phyloP scores from a whole-genome alignment of 2,113 vertebrate genomes.

The Elachura formosa region DNA sequence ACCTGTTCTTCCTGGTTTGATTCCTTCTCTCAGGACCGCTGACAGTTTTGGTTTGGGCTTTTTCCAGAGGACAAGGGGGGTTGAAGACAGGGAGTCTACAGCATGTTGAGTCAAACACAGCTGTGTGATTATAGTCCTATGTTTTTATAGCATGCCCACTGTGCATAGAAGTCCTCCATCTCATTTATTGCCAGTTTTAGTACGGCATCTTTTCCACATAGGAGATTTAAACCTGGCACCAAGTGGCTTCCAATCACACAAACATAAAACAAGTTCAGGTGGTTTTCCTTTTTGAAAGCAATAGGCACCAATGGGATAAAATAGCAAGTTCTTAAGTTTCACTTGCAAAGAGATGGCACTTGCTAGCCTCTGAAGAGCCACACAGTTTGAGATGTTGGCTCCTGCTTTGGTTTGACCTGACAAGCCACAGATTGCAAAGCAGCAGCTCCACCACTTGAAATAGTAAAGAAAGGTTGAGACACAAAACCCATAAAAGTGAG shows the following conservation, averaged over 20 bases:
- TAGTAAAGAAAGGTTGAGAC: not conserved
- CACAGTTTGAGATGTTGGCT: not conserved
- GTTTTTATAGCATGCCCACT: not conserved
- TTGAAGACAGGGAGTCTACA: not conserved
- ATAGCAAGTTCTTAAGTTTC: not conserved
- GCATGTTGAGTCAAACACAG: not conserved
- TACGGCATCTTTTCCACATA: not conserved
- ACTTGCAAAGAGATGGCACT: not conserved
- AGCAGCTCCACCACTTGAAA: slow-evolving; percentile 43
- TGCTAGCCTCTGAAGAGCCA: not conserved
- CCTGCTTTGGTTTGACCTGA: not conserved
- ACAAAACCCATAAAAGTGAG: not conserved
- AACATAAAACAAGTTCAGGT: not conserved
- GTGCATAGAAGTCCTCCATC: not conserved
- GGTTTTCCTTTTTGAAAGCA: not conserved
- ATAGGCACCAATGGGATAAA: not conserved
- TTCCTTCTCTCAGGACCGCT: not conserved
- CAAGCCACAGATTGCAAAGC: not conserved
- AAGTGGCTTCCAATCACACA: not conserved
- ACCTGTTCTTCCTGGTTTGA: not conserved
- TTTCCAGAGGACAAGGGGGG: not conserved
- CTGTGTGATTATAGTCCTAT: not conserved
- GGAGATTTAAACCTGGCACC: not conserved
- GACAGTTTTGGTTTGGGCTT: not conserved
- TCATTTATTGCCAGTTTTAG: not conserved